Base-by-base conservation (phyloP, 2,113 vertebrate species). In the Merops nubicus region DNA sequence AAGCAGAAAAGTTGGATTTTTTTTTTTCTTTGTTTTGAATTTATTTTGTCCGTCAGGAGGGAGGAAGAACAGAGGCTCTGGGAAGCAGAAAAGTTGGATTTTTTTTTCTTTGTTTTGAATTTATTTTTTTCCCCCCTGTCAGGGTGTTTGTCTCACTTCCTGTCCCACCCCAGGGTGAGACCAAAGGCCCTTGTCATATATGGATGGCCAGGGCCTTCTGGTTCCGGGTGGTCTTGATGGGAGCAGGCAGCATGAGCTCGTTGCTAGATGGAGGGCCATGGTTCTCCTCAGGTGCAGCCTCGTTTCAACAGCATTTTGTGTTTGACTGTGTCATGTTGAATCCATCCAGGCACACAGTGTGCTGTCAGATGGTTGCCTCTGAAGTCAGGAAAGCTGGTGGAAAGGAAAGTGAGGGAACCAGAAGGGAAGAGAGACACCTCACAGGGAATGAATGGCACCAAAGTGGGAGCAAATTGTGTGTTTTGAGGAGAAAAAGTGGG, bases 381-480 rank as follows among this genome's bases (percentile, higher is more conserved):
- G 25, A 73, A 68, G 47, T 18, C 47, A 28, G 18, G 4, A 51
- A 50, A 36, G 59, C 47, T 77, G 83, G 60, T 56, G 53, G 57
- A 12, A 29, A 38, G 40, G 50, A 42, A 36, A 57, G 6, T 0
- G 5, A 21, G 34, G 34, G 22, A 63, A 5, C 8, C 0, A 1
- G 19, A 29, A 26, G 59, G 60, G n/a, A n/a, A 28, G 12, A 17
- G 25, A 28, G 12, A 17, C 21, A 31, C 45, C 13, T 60, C 2
- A 0, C 0, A 3, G 19, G 15, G 57, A 40, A 17, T 0, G 3
- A 60, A 13, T 2, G 11, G 8, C 5, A 29, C 31, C 1, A 0
- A 77, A 84, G 8, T 5, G 38, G 12, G 29, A 59, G 47, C 31
- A 53, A 54, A 59, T 12, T 14, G 42, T 53, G 4, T 0, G 0